phyloP scores from a whole-genome alignment of 92 coral and sea anemone species.

The Galaxea fascicularis region DNA sequence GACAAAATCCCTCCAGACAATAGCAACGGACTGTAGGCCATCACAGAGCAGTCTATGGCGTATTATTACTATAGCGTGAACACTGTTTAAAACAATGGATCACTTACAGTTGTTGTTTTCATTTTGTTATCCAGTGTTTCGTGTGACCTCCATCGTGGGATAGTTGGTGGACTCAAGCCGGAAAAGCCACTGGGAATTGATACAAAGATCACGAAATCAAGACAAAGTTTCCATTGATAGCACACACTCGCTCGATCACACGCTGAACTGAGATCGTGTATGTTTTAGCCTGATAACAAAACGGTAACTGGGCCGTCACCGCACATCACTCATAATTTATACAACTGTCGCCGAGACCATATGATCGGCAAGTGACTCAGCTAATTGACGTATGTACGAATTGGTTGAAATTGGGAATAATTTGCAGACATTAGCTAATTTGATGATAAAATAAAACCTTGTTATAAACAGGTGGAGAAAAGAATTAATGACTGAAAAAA shows the following conservation, averaged over 20 bases:
- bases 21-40: background rate
- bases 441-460: background rate
- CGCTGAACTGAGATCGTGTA: background rate
- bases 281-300: constrained; percentile 4
- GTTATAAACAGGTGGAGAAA: background rate
- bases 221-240: background rate
- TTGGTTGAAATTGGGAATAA: constrained; percentile 7
- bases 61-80: background rate
- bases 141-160: constrained; percentile 48
- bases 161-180: constrained; percentile 38
- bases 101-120: constrained; percentile 60
- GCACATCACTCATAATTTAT: constrained; percentile 32
- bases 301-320: constrained; percentile 37
- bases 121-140: constrained; percentile 46
- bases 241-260: background rate
- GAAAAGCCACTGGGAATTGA: constrained; percentile 44
- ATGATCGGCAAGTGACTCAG: constrained; percentile 17
- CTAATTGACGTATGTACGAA: constrained; percentile 24
- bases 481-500: background rate
- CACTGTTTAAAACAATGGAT: constrained; percentile 33
- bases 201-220: background rate
- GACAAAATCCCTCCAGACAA: background rate
- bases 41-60: background rate
- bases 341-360: constrained; percentile 38
- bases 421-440: constrained; percentile 15